Percentiles rank a stretch among this genome's conserved stretches.
Conservation (phyloP, 2,113 vertebrate genomes). For the Chrysochloris asiatica region DNA sequence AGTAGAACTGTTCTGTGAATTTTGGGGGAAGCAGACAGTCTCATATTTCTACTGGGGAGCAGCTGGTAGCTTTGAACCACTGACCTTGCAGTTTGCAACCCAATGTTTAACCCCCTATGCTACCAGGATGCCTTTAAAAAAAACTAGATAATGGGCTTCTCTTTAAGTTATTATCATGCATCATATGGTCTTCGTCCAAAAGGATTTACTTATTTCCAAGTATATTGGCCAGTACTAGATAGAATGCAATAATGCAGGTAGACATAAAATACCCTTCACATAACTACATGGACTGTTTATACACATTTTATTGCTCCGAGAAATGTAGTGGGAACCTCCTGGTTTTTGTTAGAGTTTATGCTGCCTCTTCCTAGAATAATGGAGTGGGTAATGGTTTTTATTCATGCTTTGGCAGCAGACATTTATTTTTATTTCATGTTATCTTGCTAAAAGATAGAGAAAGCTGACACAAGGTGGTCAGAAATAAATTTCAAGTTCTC, state of each 20-base stretch:
- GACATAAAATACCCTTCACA: neutral
- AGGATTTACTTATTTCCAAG: neutral
- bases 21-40: too few relatives aligned
- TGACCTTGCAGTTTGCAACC: too few relatives aligned
- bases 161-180: neutral
- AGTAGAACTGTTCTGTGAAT: too few relatives aligned
- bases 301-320: neutral
- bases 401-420: neutral
- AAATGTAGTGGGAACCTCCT: neutral
- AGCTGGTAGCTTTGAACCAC: too few relatives aligned
- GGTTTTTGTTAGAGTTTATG: neutral
- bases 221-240: neutral
- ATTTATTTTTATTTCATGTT: neutral
- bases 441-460: conserved; percentile 10
- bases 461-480: neutral
- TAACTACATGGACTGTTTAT: neutral
- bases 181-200: neutral
- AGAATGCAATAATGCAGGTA: neutral
- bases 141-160: neutral
- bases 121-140: too few relatives aligned
- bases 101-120: too few relatives aligned
- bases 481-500: neutral
- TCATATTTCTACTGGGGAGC: too few relatives aligned
- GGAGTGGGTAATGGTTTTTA: conserved; percentile 3
- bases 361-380: neutral